These are phyloP conservation scores for Eupithecia inturbata DNA, from an alignment of 2,888 invertebrate species.

Conservation along the genomic window DNA sequence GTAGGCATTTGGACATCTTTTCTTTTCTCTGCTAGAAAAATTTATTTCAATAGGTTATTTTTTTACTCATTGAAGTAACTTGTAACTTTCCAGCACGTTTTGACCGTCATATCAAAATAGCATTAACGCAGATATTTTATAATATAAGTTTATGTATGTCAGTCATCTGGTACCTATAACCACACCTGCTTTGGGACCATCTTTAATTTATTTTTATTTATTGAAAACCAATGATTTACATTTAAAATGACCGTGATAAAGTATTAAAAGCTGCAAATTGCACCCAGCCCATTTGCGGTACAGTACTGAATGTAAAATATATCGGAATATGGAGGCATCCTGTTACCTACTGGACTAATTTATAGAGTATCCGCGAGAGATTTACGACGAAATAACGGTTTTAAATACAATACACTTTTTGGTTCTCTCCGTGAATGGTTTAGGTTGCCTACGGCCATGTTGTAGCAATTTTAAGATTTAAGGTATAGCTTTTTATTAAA, in stretches of 20 bases:
- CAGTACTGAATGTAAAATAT: conserved; percentile 20
- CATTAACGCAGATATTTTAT: not conserved
- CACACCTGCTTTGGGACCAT: not conserved
- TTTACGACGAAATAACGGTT: conserved; percentile 63
- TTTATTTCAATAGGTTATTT: not conserved
- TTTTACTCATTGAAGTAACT: not conserved
- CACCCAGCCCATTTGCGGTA: conserved; percentile 25
- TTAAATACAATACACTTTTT: conserved; percentile 50
- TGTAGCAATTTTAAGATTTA: no score
- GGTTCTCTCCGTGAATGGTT: not conserved
- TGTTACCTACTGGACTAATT: conserved; percentile 61
- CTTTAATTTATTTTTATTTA: not conserved
- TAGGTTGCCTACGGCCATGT: not conserved
- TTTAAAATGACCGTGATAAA: conserved; percentile 1
- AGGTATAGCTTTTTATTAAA: no score
- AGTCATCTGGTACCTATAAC: not conserved
- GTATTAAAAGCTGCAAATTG: conserved; percentile 3
- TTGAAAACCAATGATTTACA: not conserved
- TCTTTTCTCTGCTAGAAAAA: not conserved
- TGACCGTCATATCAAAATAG: not conserved
- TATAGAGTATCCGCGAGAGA: conserved; percentile 61
- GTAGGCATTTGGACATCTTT: conserved; percentile 22
- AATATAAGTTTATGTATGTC: no score
- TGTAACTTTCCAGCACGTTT: not conserved
- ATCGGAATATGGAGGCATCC: conserved; percentile 25